Evolutionary conservation across 2,888 invertebrate genomes (phyloP).

Genomic region (Tortricodes alternella): DNA sequence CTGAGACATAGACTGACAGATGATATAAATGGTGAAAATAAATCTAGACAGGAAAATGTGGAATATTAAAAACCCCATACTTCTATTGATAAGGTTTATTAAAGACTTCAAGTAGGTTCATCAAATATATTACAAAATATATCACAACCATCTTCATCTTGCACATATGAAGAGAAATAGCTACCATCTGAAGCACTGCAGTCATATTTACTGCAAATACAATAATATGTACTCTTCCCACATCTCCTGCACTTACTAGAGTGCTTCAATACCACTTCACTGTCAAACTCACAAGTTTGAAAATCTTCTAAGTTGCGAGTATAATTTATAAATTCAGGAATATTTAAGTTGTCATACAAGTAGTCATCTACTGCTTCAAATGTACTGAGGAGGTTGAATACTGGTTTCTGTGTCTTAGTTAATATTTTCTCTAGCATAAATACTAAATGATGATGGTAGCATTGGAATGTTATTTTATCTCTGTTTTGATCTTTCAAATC

Average conservation of each 20-base stretch:
- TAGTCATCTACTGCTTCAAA: constrained; percentile 87
- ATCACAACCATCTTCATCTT: constrained; percentile 62
- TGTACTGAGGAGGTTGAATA: constrained; percentile 90
- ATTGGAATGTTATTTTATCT: constrained; percentile 88
- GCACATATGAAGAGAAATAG: constrained; percentile 63
- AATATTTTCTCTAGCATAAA: constrained; percentile 96
- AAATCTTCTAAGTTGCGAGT: constrained; percentile 54
- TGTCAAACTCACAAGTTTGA: constrained; percentile 63
- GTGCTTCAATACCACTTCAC: constrained; percentile 70
- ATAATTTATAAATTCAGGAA: constrained; percentile 37
- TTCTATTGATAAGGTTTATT: too few species aligned
- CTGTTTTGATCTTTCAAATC: constrained; percentile 84
- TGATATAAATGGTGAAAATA: too few species aligned
- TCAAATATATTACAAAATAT: constrained; percentile 73
- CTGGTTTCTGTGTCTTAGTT: constrained; percentile 86
- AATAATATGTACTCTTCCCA: constrained; percentile 64
- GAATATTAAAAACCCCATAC: too few species aligned
- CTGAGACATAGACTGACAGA: too few species aligned
- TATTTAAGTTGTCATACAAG: constrained; percentile 83
- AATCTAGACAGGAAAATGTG: background rate
- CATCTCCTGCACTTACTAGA: constrained; percentile 69
- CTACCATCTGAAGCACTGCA: constrained; percentile 55
- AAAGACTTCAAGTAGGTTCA: constrained; percentile 37
- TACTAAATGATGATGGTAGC: constrained; percentile 97
- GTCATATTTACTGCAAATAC: constrained; percentile 65